phyloP scores from a whole-genome alignment of 92 coral and sea anemone genomes.

The Parazoanthus atlanticus region DNA sequence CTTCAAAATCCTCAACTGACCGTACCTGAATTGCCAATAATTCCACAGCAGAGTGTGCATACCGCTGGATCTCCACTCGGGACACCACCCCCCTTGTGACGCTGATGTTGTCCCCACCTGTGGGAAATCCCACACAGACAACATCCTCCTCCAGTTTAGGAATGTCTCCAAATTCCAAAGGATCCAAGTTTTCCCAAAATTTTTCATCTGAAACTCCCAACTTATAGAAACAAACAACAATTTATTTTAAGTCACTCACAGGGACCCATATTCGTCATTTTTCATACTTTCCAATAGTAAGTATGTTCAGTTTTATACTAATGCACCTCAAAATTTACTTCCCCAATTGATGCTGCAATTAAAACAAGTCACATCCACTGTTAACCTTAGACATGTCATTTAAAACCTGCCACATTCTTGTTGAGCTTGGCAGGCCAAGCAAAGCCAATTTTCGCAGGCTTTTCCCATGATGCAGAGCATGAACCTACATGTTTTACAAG shows the following conservation, averaged over 20 bases:
- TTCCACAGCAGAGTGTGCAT: constrained; percentile 91
- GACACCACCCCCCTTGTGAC: constrained; percentile 95
- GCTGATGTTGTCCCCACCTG: constrained; percentile 91
- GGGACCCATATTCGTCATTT: no score
- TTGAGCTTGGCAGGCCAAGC: no score
- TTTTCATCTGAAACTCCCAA: constrained; percentile 74
- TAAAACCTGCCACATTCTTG: no score
- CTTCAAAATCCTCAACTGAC: no score
- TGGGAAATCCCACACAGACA: constrained; percentile 90
- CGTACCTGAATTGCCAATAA: constrained; percentile 84
- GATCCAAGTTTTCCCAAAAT: constrained; percentile 86
- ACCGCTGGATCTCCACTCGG: constrained; percentile 88
- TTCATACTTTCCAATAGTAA: neutral
- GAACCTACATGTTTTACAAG: no score
- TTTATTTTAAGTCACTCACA: neutral
- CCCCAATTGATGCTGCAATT: no score
- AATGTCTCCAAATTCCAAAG: constrained; percentile 78
- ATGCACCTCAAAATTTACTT: neutral
- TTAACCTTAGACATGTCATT: no score
- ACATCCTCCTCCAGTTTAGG: constrained; percentile 90
- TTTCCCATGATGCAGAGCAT: no score
- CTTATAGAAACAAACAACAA: constrained; percentile 54
- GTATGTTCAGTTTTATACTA: no score
- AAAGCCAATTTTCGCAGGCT: no score
- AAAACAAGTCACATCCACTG: no score